Base-by-base conservation (phyloP, 2,113 vertebrate genomes). In the Cichladusa arquata region DNA sequence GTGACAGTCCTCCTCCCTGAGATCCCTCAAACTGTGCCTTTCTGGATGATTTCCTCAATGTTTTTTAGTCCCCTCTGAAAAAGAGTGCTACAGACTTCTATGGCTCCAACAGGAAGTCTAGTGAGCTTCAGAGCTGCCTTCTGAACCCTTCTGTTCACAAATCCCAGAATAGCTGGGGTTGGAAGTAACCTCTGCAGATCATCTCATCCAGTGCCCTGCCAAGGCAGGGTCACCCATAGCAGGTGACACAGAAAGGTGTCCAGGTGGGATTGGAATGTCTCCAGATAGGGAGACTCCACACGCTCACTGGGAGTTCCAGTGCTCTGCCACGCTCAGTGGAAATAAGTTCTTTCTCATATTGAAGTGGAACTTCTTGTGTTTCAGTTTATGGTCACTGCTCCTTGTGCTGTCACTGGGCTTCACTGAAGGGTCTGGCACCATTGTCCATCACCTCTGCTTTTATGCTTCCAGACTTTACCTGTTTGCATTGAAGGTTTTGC, bases 41-140 rank as follows among this genome's bases (percentile, higher is more conserved):
- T 33, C 22, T 23, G 45, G 5, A 9, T 74, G 38, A 4, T 84
- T 91, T 34, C 29, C 3, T 11, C 0, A 0, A 11, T 13, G 19
- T 9, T 23, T 53, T 86, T 86, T 29, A 53, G 36, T 62, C 22
- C 12, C 6, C 40, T 40, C 17, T 61, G 72, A 80, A 82, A 57
- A 28, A n/a, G 50, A 9, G 5, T 26, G 2, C 34, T 40, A 1
- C 18, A n/a, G 47, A 6, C n/a, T 64, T 65, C 17, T 22, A 25
- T 2, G 7, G 31, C 62, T 92, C 20, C 0, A 1, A 8, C 24
- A 36, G 14, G 10, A 56, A 6, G 15, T 33, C 60, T 7, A 34
- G 33, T 40, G 28, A 57, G 54, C 53, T 65, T 56, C 61, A 53
- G 82, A 74, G 74, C 53, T 86, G 58, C 38, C 19, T 69, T 69